Evolutionary conservation across 2,113 vertebrate genomes (phyloP).

Genomic region (Chloropsis cyanopogon): DNA sequence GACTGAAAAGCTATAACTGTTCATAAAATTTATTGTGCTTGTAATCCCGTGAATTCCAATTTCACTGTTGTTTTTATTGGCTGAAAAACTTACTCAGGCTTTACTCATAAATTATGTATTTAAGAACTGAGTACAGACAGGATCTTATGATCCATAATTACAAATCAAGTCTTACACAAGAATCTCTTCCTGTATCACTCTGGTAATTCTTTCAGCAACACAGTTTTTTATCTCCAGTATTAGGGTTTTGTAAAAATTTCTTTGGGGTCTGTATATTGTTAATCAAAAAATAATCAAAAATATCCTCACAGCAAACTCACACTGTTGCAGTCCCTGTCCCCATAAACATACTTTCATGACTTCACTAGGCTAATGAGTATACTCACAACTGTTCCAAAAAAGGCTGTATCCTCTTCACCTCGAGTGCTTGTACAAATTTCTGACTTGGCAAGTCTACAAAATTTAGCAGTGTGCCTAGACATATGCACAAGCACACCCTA

Average conservation of each 20-base stretch:
- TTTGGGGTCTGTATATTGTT: neutral
- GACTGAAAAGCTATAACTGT: neutral
- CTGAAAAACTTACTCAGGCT: slow-evolving; percentile 12
- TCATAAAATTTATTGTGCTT: neutral
- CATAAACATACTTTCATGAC: neutral
- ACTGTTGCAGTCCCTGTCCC: neutral
- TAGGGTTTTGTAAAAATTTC: neutral
- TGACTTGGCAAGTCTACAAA: neutral
- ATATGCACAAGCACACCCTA: rapidly evolving
- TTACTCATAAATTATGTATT: slow-evolving; percentile 2
- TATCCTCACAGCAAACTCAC: neutral
- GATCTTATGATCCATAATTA: slow-evolving; percentile 25
- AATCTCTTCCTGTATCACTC: neutral
- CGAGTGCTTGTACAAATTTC: rapidly evolving
- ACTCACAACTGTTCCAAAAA: neutral
- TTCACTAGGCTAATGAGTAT: neutral
- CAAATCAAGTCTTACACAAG: slow-evolving; percentile 49
- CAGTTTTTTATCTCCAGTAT: neutral
- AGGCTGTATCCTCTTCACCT: neutral
- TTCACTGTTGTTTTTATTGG: neutral
- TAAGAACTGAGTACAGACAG: neutral
- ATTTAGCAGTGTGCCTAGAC: neutral
- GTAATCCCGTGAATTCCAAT: neutral
- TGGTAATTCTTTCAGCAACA: neutral
- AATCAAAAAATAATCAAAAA: neutral